These are phyloP conservation scores for Drosophila nigricruria DNA, from an alignment of 2,888 invertebrate genomes.

Conservation along the genomic window DNA sequence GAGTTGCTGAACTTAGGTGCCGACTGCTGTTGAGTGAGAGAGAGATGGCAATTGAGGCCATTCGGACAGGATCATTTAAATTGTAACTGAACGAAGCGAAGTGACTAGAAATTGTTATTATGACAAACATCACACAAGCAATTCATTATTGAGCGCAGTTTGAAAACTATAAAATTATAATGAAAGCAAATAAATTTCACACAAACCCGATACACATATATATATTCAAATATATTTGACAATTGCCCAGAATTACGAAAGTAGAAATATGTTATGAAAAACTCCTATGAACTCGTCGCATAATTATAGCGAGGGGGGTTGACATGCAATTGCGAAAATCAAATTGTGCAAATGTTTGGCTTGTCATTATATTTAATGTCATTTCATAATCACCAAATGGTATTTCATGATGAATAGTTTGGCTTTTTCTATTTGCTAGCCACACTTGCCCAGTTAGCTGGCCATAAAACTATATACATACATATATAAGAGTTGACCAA, in stretches of 20 bases:
- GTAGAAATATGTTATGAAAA: neutral
- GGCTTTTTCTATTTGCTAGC: conserved; percentile 5
- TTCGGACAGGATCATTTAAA: neutral
- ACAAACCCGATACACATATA: neutral
- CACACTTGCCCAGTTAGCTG: conserved; percentile 12
- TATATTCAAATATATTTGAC: neutral
- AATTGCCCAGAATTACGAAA: neutral
- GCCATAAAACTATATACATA: conserved; percentile 10
- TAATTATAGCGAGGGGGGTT: conserved; percentile 13
- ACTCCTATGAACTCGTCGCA: neutral
- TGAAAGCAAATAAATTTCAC: neutral
- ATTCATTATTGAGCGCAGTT: neutral
- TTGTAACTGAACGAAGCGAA: neutral
- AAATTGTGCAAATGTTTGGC: conserved; percentile 35
- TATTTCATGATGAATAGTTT: conserved; percentile 37
- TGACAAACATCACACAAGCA: neutral
- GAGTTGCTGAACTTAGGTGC: neutral
- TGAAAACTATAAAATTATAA: neutral
- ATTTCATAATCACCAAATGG: conserved; percentile 53
- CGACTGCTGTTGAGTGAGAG: neutral
- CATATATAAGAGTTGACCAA: conserved; percentile 25
- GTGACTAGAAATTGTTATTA: neutral
- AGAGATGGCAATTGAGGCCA: neutral
- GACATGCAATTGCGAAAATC: conserved; percentile 4
- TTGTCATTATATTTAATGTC: conserved; percentile 33